A percentile compares a stretch with the other conserved stretches of the same genome.
phyloP scores from a whole-genome alignment of 1,140 invertebrate species.

The Danaus plexippus region DNA sequence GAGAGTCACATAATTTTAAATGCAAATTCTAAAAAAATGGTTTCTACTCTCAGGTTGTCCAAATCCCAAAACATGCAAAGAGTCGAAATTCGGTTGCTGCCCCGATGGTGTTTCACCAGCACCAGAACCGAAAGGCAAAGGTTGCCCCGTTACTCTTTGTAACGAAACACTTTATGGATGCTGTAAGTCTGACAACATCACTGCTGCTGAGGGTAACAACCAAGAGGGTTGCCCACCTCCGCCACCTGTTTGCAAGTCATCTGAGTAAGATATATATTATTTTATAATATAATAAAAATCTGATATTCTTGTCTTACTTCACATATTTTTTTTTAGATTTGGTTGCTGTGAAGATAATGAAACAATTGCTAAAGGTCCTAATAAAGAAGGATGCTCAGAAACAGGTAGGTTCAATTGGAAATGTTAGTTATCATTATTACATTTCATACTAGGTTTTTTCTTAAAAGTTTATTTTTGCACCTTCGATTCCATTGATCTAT shows the following conservation, averaged over 20 bases:
- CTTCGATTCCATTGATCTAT: too few species aligned
- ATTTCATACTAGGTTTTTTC: too few species aligned
- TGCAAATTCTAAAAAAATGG: conserved; percentile 3
- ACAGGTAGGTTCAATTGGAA: conserved; percentile 28
- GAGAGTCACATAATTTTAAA: not conserved
- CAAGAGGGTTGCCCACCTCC: conserved; percentile 85
- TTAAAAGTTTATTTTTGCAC: too few species aligned
- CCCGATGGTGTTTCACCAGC: conserved; percentile 89
- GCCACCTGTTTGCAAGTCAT: conserved; percentile 74
- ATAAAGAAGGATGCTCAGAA: conserved; percentile 76
- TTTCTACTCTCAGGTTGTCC: conserved; percentile 73
- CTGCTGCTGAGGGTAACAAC: conserved; percentile 85
- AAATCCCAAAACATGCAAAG: conserved; percentile 81
- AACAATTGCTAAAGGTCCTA: conserved; percentile 78
- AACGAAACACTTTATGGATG: conserved; percentile 87
- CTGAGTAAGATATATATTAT: conserved; percentile 68
- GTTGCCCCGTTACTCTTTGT: conserved; percentile 84
- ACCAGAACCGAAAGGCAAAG: conserved; percentile 78
- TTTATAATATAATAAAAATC: too few species aligned
- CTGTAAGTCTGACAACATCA: conserved; percentile 83
- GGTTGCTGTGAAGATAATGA: conserved; percentile 87
- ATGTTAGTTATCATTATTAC: too few species aligned
- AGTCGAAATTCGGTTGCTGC: conserved; percentile 91
- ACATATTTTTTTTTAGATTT: conserved; percentile 55
- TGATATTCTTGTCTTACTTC: not conserved